Evolutionary conservation across 2,797 vertebrate genomes (phyloP).

Genomic region (Cirrhinus mrigala): DNA sequence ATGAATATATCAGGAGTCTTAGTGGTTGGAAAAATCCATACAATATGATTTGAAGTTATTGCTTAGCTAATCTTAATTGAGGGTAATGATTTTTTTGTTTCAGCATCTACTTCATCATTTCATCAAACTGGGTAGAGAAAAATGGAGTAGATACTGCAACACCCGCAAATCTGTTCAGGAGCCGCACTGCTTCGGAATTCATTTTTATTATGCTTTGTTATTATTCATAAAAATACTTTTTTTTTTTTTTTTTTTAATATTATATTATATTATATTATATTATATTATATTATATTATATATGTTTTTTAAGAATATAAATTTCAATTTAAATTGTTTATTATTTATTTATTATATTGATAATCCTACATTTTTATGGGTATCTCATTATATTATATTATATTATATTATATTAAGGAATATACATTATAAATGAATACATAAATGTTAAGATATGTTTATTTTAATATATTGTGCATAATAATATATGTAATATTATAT

Average conservation of each 20-base stretch:
- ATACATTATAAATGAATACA: not conserved
- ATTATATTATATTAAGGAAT: not conserved
- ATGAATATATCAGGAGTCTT: constrained; percentile 62
- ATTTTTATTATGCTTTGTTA: not conserved
- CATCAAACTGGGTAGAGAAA: constrained; percentile 26
- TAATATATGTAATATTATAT: too few relatives aligned
- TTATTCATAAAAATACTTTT: not conserved
- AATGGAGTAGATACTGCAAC: constrained; percentile 42
- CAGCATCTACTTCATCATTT: constrained; percentile 26
- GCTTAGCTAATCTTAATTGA: constrained; percentile 61
- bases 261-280: constrained; percentile 16
- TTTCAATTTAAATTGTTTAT: too few relatives aligned
- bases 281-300: not conserved
- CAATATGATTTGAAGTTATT: constrained; percentile 71
- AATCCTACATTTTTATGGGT: too few relatives aligned
- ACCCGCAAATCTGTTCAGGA: not conserved
- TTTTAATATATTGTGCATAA: too few relatives aligned
- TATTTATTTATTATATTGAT: too few relatives aligned
- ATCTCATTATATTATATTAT: not conserved
- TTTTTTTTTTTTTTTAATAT: not conserved
- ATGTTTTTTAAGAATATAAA: not conserved
- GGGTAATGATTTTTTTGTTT: constrained; percentile 37
- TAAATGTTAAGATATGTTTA: too few relatives aligned
- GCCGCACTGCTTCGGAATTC: not conserved
- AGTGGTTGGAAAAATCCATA: constrained; percentile 65